Evolutionary conservation across 2,113 vertebrate genomes (phyloP).

Genomic region (Haplochromis vanheusdeni): DNA sequence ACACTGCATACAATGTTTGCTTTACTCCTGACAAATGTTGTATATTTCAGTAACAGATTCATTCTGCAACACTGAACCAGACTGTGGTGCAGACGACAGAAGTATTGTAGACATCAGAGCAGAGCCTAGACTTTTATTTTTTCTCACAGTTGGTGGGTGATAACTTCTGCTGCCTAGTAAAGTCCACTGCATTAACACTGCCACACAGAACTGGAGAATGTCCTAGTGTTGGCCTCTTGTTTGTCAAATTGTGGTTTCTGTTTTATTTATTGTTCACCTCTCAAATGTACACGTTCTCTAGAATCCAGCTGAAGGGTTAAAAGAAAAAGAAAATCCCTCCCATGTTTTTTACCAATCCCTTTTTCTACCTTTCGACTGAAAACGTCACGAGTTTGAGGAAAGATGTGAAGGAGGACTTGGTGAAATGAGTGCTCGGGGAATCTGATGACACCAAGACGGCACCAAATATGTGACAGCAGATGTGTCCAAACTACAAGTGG

Average conservation of each 20-base stretch:
- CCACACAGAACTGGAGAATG: background rate
- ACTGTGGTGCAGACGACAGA: background rate
- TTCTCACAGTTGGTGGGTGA: background rate
- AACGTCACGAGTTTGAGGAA: background rate
- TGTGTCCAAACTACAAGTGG: background rate
- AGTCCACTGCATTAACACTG: background rate
- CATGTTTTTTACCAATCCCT: background rate
- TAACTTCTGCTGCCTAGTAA: constrained; percentile 20
- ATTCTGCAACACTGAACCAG: background rate
- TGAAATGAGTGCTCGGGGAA: background rate
- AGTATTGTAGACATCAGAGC: background rate
- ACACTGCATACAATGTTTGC: background rate
- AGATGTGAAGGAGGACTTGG: background rate
- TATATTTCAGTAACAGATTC: background rate
- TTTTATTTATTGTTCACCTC: background rate
- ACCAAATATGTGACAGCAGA: background rate
- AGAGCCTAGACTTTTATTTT: background rate
- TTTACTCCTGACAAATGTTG: background rate
- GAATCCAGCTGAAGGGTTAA: no score
- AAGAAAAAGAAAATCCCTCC: background rate
- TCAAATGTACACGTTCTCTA: background rate
- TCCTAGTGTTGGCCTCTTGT: background rate
- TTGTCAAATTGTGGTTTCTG: background rate
- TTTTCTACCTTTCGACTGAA: background rate
- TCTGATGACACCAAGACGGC: background rate